Conservation (phyloP, 1,140 invertebrate species). For the Scylla paramamosain region DNA sequence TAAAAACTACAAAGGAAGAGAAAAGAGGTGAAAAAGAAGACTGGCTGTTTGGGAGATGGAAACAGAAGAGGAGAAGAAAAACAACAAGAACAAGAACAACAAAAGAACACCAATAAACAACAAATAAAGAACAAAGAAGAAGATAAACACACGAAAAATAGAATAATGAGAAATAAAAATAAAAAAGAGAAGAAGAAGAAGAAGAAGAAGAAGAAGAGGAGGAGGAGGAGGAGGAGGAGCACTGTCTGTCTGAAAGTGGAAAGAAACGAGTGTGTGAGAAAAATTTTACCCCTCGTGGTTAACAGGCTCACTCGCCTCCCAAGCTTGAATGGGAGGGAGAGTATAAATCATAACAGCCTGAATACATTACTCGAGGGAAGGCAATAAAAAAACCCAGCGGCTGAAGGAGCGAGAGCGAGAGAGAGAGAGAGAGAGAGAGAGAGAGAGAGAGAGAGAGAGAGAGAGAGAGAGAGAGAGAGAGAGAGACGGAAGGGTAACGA, state of each 20-base stretch:
- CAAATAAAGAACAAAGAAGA: neutral
- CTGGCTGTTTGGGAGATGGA: neutral
- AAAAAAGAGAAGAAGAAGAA: neutral
- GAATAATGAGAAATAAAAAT: neutral
- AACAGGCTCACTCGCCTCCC: conserved; percentile 63
- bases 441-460: neutral
- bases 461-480: conserved; percentile 31
- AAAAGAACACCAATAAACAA: too few species aligned
- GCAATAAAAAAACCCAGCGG: conserved; percentile 69
- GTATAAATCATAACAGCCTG: conserved; percentile 73
- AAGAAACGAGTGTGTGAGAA: conserved; percentile 62
- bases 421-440: conserved; percentile 31
- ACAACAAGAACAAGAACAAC: neutral
- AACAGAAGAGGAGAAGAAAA: neutral
- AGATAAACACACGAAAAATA: neutral
- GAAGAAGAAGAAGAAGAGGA: neutral
- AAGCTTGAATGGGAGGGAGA: conserved; percentile 71
- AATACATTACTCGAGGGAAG: conserved; percentile 70
- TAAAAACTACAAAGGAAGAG: too few species aligned
- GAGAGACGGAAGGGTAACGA: conserved; percentile 18
- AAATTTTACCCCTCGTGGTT: conserved; percentile 49
- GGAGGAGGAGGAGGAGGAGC: neutral
- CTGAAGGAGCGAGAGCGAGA: conserved; percentile 50
- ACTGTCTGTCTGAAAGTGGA: conserved; percentile 64
- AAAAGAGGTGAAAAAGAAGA: too few species aligned